phyloP scores from a whole-genome alignment of 2,113 vertebrate genomes.

The Carollia perspicillata region DNA sequence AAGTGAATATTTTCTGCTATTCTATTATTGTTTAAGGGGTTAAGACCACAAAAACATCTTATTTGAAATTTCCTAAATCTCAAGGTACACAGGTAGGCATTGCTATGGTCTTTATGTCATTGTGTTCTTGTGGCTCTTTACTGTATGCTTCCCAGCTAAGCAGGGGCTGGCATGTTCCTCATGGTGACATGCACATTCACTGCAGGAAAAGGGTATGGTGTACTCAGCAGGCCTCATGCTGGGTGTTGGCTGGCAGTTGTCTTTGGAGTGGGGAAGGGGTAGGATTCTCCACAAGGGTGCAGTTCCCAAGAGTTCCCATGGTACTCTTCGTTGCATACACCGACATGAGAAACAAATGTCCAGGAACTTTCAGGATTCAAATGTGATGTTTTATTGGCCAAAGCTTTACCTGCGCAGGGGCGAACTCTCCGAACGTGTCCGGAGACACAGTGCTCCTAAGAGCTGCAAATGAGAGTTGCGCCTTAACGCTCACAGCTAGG shows the following conservation, averaged over 20 bases:
- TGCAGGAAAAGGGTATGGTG: background rate
- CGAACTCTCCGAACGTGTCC: no score
- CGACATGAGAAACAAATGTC: no score
- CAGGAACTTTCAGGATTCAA: no score
- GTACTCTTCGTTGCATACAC: no score
- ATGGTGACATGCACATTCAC: background rate
- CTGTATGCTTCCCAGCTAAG: slow-evolving; percentile 25
- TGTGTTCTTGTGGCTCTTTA: background rate
- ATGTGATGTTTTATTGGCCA: no score
- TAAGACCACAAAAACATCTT: background rate
- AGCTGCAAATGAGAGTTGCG: no score
- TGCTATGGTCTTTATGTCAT: background rate
- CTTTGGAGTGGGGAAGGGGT: background rate
- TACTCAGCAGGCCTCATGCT: background rate
- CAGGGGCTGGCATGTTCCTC: background rate
- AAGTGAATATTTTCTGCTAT: background rate
- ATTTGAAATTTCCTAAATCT: background rate
- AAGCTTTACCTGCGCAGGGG: no score
- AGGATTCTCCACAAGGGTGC: background rate
- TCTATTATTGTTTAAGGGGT: background rate
- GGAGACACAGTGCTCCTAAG: no score
- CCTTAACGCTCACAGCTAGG: no score
- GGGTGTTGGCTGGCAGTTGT: background rate
- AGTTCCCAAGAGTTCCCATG: no score
- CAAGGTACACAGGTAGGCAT: background rate